phyloP scores from a whole-genome alignment of 2,113 vertebrate genomes.

The Menidia beryllina region DNA sequence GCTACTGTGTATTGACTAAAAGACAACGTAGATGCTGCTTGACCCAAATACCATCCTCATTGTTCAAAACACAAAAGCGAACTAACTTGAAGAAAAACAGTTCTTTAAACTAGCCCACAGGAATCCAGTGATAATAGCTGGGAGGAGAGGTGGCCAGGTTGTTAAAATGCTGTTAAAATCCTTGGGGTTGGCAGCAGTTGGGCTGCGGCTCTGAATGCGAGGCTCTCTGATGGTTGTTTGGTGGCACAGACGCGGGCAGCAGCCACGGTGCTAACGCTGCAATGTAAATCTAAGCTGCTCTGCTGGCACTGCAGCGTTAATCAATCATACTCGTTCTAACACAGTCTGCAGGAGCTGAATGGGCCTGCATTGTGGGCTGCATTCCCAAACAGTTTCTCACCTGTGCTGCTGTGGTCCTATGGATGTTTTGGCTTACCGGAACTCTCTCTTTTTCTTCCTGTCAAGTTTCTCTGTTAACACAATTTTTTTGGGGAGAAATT shows the following conservation, averaged over 20 bases:
- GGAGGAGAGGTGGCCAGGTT: conserved; percentile 57
- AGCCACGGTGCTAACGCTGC: conserved; percentile 39
- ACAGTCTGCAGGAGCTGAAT: conserved; percentile 77
- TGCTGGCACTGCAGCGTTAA: conserved; percentile 37
- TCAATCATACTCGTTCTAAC: conserved; percentile 58
- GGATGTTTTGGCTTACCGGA: conserved; percentile 45
- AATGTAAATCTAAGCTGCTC: conserved; percentile 53
- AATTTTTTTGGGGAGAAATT: conserved; percentile 13
- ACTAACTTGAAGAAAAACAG: conserved; percentile 54
- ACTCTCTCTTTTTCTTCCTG: conserved; percentile 5
- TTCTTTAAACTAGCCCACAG: conserved; percentile 69
- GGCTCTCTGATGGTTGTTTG: conserved; percentile 47
- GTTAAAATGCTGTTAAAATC: conserved; percentile 68
- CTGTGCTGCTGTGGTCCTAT: conserved; percentile 35
- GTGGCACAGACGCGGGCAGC: conserved; percentile 43
- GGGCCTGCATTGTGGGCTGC: conserved; percentile 65
- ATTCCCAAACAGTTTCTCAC: conserved; percentile 71
- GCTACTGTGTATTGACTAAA: conserved; percentile 43
- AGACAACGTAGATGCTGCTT: conserved; percentile 31
- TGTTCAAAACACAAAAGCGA: conserved; percentile 61
- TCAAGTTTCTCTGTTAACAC: conserved; percentile 28
- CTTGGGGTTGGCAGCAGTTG: conserved; percentile 29
- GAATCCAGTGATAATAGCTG: conserved; percentile 65
- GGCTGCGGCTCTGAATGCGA: conserved; percentile 14
- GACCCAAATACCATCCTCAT: conserved; percentile 59